These are phyloP conservation scores for Drosophila longiperda DNA, from an alignment of 2,888 invertebrate species.

Conservation along the genomic window DNA sequence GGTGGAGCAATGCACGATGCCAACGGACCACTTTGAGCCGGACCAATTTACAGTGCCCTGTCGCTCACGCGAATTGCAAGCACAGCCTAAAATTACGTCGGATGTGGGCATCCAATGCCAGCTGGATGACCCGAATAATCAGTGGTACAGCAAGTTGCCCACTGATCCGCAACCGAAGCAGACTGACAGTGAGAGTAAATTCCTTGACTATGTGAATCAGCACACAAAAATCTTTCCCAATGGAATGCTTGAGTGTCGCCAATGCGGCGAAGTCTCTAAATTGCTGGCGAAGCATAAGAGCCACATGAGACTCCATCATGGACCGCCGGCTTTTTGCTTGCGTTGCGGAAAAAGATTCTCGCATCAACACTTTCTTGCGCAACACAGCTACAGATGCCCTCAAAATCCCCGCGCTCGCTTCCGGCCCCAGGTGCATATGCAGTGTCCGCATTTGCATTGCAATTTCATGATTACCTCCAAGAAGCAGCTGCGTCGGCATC, in stretches of 20 bases:
- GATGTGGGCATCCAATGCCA: slow-evolving; percentile 67
- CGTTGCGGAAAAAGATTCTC: slow-evolving; percentile 60
- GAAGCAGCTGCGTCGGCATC: slow-evolving; percentile 60
- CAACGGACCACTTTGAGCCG: accelerated
- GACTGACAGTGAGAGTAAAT: slow-evolving; percentile 4
- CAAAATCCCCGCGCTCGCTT: neutral
- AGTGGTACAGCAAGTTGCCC: neutral
- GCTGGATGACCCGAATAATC: slow-evolving; percentile 24
- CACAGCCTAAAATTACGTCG: neutral
- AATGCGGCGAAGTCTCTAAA: slow-evolving; percentile 71
- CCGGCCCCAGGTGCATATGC: slow-evolving; percentile 18
- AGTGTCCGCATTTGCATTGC: slow-evolving; percentile 71
- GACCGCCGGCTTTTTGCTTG: slow-evolving; percentile 60
- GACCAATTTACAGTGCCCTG: neutral
- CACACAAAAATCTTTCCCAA: slow-evolving; percentile 58
- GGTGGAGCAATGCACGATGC: neutral
- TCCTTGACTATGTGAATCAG: slow-evolving; percentile 41
- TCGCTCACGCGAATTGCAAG: slow-evolving; percentile 38
- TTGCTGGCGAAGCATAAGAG: slow-evolving; percentile 34
- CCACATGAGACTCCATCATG: slow-evolving; percentile 70
- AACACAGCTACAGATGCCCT: slow-evolving; percentile 56
- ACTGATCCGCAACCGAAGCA: neutral
- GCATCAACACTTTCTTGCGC: slow-evolving; percentile 32
- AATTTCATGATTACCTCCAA: slow-evolving; percentile 44
- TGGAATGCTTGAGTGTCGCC: slow-evolving; percentile 64